Conservation (phyloP, 2,797 vertebrate species). For the Trachops cirrhosus region DNA sequence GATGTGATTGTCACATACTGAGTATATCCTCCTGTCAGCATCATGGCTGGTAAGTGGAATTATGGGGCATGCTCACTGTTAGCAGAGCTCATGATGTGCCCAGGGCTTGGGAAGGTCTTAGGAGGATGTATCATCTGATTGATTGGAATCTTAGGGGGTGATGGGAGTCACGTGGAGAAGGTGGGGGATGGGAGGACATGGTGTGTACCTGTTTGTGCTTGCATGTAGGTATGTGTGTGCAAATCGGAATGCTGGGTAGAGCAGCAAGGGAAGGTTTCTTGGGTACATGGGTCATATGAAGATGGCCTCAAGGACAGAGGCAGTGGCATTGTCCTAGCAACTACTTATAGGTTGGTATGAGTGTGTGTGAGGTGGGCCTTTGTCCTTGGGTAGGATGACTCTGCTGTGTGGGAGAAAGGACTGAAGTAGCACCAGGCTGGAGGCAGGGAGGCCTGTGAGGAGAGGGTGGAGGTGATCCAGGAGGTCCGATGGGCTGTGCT, state of each 20-base stretch:
- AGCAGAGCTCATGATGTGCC: not conserved
- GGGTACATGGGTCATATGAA: rapidly evolving
- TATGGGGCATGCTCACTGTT: not conserved
- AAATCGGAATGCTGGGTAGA: not conserved
- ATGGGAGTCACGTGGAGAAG: not conserved
- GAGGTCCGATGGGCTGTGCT: too few relatives aligned
- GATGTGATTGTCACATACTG: not conserved
- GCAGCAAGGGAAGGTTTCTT: not conserved
- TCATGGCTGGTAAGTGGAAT: not conserved
- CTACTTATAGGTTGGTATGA: not conserved
- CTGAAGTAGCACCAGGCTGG: too few relatives aligned
- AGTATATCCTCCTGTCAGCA: not conserved
- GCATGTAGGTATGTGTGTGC: not conserved
- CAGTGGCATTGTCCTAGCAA: rapidly evolving
- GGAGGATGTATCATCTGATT: not conserved
- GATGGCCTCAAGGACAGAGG: not conserved
- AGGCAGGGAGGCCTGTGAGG: not conserved
- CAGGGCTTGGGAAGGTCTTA: not conserved
- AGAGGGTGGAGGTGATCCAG: too few relatives aligned
- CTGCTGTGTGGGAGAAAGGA: not conserved
- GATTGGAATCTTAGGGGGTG: not conserved
- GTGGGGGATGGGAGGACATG: not conserved
- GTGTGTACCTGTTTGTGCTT: not conserved
- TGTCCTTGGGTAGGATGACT: not conserved
- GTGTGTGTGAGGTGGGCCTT: rapidly evolving